Conservation (phyloP, 2,797 vertebrate species). For the Characodon lateralis region DNA sequence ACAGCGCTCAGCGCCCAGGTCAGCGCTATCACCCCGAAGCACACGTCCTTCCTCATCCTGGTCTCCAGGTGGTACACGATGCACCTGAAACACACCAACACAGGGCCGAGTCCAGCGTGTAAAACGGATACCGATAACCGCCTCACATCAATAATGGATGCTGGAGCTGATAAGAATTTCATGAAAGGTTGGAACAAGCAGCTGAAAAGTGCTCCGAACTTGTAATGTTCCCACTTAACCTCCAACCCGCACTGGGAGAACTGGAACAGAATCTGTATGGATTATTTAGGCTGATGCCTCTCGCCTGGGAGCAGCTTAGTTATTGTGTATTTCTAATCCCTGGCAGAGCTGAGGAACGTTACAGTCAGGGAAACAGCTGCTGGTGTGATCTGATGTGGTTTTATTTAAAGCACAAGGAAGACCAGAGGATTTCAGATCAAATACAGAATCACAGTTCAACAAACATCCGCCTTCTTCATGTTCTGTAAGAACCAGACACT, state of each 20-base stretch:
- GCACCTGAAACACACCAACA: constrained; percentile 71
- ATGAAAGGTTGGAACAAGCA: neutral
- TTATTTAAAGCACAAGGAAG: neutral
- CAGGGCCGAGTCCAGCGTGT: neutral
- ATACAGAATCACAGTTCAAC: neutral
- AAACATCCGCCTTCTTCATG: neutral
- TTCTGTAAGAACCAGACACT: neutral
- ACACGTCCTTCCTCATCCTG: constrained; percentile 90
- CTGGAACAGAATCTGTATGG: neutral
- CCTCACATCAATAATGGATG: neutral
- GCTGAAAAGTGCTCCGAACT: neutral
- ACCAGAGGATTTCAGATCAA: neutral
- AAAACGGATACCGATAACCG: too few relatives aligned
- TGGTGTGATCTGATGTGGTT: neutral
- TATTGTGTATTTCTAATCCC: neutral
- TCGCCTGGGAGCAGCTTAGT: neutral
- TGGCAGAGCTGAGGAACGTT: neutral
- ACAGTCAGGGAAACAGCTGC: neutral
- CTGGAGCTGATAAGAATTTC: neutral
- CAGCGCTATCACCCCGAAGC: constrained; percentile 89
- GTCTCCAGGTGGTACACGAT: constrained; percentile 94
- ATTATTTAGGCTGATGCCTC: neutral
- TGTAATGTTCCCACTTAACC: constrained; percentile 3
- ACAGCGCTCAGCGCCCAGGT: constrained; percentile 91
- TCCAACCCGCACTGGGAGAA: neutral